phyloP scores from a whole-genome alignment of 2,797 vertebrate species.

The Sternotherus odoratus region DNA sequence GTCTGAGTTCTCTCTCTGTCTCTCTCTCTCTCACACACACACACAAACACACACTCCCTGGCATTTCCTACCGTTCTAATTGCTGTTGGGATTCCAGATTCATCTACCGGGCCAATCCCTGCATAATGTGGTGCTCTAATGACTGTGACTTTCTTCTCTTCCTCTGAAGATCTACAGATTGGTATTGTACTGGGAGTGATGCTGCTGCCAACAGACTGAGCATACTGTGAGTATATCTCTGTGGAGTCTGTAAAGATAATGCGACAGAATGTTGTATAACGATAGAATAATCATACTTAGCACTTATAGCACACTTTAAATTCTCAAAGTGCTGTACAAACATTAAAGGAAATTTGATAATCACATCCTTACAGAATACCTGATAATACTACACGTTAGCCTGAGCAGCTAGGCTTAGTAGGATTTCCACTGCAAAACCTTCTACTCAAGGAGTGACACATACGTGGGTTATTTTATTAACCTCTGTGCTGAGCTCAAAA shows the following conservation, averaged over 20 bases:
- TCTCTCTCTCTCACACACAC: constrained; percentile 24
- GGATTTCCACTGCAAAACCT: background rate
- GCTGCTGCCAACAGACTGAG: constrained; percentile 85
- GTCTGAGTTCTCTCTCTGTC: constrained; percentile 40
- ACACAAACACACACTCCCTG: background rate
- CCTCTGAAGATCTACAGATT: constrained; percentile 93
- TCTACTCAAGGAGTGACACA: background rate
- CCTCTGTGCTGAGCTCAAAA: background rate
- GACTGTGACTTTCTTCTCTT: constrained; percentile 94
- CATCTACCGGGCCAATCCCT: constrained; percentile 97
- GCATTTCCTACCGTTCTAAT: constrained; percentile 94
- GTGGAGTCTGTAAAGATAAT: constrained; percentile 85
- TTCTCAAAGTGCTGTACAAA: background rate
- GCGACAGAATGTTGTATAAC: constrained; percentile 31
- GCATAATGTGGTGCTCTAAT: constrained; percentile 98
- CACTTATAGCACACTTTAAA: background rate
- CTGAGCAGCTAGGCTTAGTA: background rate
- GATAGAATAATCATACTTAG: constrained; percentile 14
- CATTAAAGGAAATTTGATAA: background rate
- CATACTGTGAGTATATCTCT: constrained; percentile 88
- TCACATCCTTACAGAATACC: background rate
- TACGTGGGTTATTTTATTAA: background rate
- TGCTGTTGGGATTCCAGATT: constrained; percentile 97
- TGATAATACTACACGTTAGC: background rate
- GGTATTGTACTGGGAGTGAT: constrained; percentile 86